A percentile compares a stretch with the other conserved stretches of the same genome.
These are phyloP conservation scores for Drosophila helvetica DNA, from an alignment of 2,888 invertebrate species.

Conservation along the genomic window DNA sequence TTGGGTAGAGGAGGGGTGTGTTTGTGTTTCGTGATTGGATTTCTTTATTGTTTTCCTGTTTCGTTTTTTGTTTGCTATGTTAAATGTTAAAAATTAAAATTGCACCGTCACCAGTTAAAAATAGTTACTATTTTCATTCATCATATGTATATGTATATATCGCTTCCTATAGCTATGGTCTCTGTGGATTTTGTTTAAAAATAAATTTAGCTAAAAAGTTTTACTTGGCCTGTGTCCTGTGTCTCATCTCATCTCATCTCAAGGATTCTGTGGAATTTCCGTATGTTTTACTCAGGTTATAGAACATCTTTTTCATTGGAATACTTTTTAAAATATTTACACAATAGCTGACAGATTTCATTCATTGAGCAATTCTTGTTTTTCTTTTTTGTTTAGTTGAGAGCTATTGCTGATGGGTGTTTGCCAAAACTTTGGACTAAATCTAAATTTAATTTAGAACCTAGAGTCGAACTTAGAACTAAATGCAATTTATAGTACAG, in stretches of 20 bases:
- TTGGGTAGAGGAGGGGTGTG: conserved; percentile 40
- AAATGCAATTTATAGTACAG: conserved; percentile 75
- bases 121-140: conserved; percentile 52
- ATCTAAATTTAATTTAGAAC: conserved; percentile 71
- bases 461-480: conserved; percentile 59
- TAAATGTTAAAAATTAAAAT: conserved; percentile 73
- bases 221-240: conserved; percentile 69
- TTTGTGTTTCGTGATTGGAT: conserved; percentile 48
- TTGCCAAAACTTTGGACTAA: conserved; percentile 53
- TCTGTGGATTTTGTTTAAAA: conserved; percentile 57
- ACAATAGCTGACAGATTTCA: conserved; percentile 60
- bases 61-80: conserved; percentile 30
- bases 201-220: conserved; percentile 80
- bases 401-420: conserved; percentile 46
- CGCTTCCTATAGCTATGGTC: conserved; percentile 50
- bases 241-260: conserved; percentile 28
- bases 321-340: conserved; percentile 61
- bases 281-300: conserved; percentile 48
- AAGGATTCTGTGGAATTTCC: conserved; percentile 40
- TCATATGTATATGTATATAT: conserved; percentile 49
- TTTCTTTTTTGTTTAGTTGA: conserved; percentile 35
- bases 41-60: conserved; percentile 15
- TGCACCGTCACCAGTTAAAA: conserved; percentile 80
- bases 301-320: conserved; percentile 58
- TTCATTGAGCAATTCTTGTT: conserved; percentile 57